Evolutionary conservation across 2,797 vertebrate genomes (phyloP).

Genomic region (Huso huso): DNA sequence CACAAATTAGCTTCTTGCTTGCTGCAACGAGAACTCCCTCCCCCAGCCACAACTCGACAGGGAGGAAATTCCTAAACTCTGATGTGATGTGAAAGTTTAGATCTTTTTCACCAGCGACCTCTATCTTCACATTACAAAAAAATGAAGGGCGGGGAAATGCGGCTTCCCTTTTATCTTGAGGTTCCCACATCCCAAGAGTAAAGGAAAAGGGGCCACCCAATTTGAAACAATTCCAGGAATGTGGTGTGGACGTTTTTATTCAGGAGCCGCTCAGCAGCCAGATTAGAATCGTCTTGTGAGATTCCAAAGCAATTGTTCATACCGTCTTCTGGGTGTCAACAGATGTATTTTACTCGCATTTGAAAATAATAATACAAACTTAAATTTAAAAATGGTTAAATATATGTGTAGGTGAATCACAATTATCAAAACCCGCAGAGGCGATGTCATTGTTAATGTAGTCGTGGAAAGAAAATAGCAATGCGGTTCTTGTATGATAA

Average conservation of each 20-base stretch:
- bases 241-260: constrained; percentile 45
- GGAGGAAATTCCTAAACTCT: constrained; percentile 68
- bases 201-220: constrained; percentile 84
- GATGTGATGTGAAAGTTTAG: constrained; percentile 58
- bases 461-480: too few relatives aligned
- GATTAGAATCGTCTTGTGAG: constrained; percentile 43
- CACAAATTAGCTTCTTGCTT: not conserved
- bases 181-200: constrained; percentile 93
- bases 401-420: too few relatives aligned
- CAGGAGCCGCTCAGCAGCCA: constrained; percentile 57
- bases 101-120: constrained; percentile 23
- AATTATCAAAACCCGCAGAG: too few relatives aligned
- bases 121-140: constrained; percentile 2
- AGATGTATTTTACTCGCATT: constrained; percentile 34
- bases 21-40: not conserved
- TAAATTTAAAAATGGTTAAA: too few relatives aligned
- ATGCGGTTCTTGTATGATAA: too few relatives aligned
- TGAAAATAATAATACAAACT: constrained; percentile 34
- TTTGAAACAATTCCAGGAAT: constrained; percentile 87
- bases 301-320: constrained; percentile 37
- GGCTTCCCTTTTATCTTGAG: constrained; percentile 80
- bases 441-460: too few relatives aligned
- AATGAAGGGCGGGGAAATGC: constrained; percentile 58
- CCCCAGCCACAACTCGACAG: not conserved
- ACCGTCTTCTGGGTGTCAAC: constrained; percentile 29